Evolutionary conservation across 2,113 vertebrate species (phyloP), one percentile per base, ranked within the genome.

Genomic region (Anser cygnoides): DNA sequence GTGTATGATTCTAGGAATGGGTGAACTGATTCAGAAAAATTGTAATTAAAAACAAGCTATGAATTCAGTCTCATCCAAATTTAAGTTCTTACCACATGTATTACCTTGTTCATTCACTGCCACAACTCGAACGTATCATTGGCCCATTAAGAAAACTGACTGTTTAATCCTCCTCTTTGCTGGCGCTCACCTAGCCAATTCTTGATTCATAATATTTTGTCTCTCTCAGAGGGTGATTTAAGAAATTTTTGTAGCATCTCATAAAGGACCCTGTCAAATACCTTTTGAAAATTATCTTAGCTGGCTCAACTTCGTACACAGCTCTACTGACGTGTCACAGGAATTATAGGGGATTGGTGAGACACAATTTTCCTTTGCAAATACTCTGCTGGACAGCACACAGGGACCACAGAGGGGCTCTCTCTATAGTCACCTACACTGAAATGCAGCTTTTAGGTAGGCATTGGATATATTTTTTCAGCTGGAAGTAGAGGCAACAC

Each of bases 161-260:
- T 90, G 16, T 66, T 93, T 84, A 92, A 95, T 91, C 76, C 62
- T 92, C n/a, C 29, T 90, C 61, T 79, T 75, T 72, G 66, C 84
- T 89, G 89, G 19, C 49, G 76, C 89, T 95, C 93, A 82, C 44
- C 58, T 55, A 91, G 54, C 23, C 18, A 29, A 44, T 87, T 93
- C 89, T 96, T 93, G 58, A 89, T 84, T 76, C 71, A 91, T 76
- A 92, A 87, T 91, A 93, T 91, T 94, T 95, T 87, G 54, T 85
- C 91, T 89, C 66, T 87, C 79, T 76, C n/a, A 84, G 49, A 81
- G 4, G 92, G 89, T 72, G 58, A 84, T 72, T 96, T 96, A 93
- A 87, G 73, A 95, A 92, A 90, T 93, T 84, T 85, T 92, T 89
- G 76, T 70, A 91, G 86, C 8, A 12, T 63, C 44, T 93, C 84